Conservation (phyloP, 1,140 invertebrate species). For the Mylabris phalerata region DNA sequence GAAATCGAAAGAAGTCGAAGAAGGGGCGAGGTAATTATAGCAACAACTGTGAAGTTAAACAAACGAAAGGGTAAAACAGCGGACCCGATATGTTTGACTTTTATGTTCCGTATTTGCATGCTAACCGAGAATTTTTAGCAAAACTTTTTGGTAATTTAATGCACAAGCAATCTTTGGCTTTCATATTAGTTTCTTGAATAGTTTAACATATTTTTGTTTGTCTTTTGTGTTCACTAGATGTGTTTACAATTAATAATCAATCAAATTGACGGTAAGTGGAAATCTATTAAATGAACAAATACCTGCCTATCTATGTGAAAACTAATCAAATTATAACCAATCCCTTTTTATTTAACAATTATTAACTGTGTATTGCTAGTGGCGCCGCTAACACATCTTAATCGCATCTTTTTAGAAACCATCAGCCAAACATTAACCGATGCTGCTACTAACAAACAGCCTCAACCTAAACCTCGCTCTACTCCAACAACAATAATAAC, state of each 20-base stretch:
- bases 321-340: constrained; percentile 11
- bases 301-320: constrained; percentile 24
- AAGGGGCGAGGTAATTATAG: too few species aligned
- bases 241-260: not conserved
- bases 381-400: constrained; percentile 38
- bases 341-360: constrained; percentile 13
- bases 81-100: constrained; percentile 39
- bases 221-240: not conserved
- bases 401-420: constrained; percentile 43
- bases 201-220: constrained; percentile 11
- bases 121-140: not conserved
- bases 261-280: constrained; percentile 10
- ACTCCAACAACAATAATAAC: not conserved
- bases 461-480: constrained; percentile 39
- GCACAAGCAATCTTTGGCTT: constrained; percentile 38
- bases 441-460: constrained; percentile 26
- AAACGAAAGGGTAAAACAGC: constrained; percentile 8
- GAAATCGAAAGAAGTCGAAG: too few species aligned
- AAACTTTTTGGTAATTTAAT: not conserved
- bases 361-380: constrained; percentile 33
- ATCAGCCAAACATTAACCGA: constrained; percentile 36
- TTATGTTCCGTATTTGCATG: constrained; percentile 23
- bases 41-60: too few species aligned
- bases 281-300: constrained; percentile 2
- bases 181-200: constrained; percentile 8